Evolutionary conservation across 2,888 invertebrate species (phyloP).

Genomic region (Lobophora halterata): DNA sequence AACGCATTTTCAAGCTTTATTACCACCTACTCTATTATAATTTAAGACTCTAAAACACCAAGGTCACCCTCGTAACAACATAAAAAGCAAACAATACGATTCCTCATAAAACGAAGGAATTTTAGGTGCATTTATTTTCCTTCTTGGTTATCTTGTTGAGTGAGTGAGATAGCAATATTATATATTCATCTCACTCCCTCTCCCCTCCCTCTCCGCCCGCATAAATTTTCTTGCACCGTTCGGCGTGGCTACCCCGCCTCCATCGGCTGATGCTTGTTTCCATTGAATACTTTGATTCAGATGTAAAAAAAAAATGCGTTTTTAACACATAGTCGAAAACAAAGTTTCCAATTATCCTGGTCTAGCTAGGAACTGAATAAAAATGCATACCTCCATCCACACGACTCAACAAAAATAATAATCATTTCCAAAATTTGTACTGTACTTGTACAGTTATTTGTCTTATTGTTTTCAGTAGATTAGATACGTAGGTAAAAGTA

Average conservation of each 20-base stretch:
- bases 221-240: constrained; percentile 62
- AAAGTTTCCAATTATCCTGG: too few species aligned
- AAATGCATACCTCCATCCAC: too few species aligned
- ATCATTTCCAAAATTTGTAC: too few species aligned
- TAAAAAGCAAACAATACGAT: constrained; percentile 43
- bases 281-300: constrained; percentile 42
- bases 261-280: constrained; percentile 60
- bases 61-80: constrained; percentile 52
- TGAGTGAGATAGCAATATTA: constrained; percentile 35
- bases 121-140: constrained; percentile 68
- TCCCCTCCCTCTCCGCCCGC: constrained; percentile 44
- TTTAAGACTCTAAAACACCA: constrained; percentile 37
- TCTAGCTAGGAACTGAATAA: too few species aligned
- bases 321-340: too few species aligned
- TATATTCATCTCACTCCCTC: constrained; percentile 41
- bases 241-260: constrained; percentile 69
- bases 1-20: constrained; percentile 15
- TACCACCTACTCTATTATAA: constrained; percentile 20
- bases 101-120: constrained; percentile 54
- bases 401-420: too few species aligned
- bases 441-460: too few species aligned
- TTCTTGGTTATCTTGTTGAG: constrained; percentile 58
- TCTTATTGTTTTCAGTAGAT: too few species aligned
- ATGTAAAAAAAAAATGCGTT: too few species aligned
- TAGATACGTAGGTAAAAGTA: too few species aligned